Evolutionary conservation across 2,113 vertebrate species (phyloP).

Genomic region (Ageneiosus marmoratus): DNA sequence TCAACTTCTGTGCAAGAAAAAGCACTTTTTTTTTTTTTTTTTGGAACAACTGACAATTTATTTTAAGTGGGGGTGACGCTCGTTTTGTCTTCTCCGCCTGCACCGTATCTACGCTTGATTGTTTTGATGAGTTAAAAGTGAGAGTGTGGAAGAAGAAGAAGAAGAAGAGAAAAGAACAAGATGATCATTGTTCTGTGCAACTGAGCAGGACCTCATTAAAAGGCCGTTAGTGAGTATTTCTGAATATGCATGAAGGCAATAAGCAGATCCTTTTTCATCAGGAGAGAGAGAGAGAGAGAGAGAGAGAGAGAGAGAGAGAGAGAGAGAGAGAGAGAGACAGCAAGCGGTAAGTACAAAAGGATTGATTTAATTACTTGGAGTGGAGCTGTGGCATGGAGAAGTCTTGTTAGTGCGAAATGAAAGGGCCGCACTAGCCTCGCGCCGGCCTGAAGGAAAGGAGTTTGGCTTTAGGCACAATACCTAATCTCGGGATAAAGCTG

Average conservation of each 20-base stretch:
- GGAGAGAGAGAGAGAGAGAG: slow-evolving; percentile 48
- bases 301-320: slow-evolving; percentile 22
- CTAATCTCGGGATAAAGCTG: slow-evolving; percentile 83
- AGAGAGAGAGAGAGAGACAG: slow-evolving; percentile 58
- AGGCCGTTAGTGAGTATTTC: slow-evolving; percentile 88
- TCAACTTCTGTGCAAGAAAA: slow-evolving; percentile 78
- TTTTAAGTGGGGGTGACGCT: slow-evolving; percentile 81
- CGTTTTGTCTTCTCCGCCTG: slow-evolving; percentile 77
- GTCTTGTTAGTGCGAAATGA: slow-evolving; percentile 85
- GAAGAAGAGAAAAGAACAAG: slow-evolving; percentile 80
- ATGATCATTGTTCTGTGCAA: slow-evolving; percentile 97
- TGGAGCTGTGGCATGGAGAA: slow-evolving; percentile 83
- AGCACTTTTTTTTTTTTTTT: slow-evolving; percentile 62
- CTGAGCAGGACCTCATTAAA: slow-evolving; percentile 99
- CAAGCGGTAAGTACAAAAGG: slow-evolving; percentile 90
- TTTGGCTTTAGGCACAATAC: slow-evolving; percentile 84
- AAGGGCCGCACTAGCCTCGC: slow-evolving; percentile 83
- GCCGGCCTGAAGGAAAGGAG: slow-evolving; percentile 74
- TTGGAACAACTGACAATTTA: slow-evolving; percentile 81
- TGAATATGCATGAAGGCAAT: slow-evolving; percentile 98
- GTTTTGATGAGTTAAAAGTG: slow-evolving; percentile 72
- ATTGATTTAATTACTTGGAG: slow-evolving; percentile 99
- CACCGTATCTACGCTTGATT: slow-evolving; percentile 80
- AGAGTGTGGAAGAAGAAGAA: slow-evolving; percentile 68
- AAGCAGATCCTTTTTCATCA: slow-evolving; percentile 90